Base-by-base conservation (phyloP, 2,888 invertebrate genomes). In the Apocheima hispidaria region DNA sequence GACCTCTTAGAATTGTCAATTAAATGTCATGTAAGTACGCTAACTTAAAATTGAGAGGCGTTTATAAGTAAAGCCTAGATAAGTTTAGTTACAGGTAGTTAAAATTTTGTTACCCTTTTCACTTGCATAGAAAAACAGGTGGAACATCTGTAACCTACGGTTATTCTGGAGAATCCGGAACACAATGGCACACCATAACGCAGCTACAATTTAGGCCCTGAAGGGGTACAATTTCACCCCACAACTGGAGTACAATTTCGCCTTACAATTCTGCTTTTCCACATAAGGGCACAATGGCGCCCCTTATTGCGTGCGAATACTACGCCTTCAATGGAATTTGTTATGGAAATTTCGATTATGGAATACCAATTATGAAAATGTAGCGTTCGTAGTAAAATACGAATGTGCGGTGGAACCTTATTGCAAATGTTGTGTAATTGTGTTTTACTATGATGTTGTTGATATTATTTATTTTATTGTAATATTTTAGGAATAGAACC, bases 271-370 rank as follows among this genome's bases (percentile, higher is more conserved):
- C 44, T 38, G 14, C 46, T 52, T 23, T 54, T 16, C 43, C 60
- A 61, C 60, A 62, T 65, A 62, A 63, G 65, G 55, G 40, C 60
- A 68, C 66, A 65, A 66, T 63, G 7, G 44, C 46, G 43, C 56
- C 52, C 63, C 65, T n/a, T 65, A 66, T 68, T 68, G 66, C 66
- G 66, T 69, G 69, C 63, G 65, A 69, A 69, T 66, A 65, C 66
- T 58, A 48, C 62, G 60, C 60, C 53, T 46, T 48, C 63, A 14
- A 60, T 64, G 55, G 63, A 69, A 66, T 62, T 60, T 57, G 63
- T 65, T 66, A 70, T 69, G 69, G 66, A 66, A 70, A 68, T 68
- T 60, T 35, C 60, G 59, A 66, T 69, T 69, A 70, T 70, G 67
- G 63, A 60, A 70, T 68, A 66, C 59, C 69, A 72, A 69, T 72